These are phyloP conservation scores for Xenopus tropicalis DNA, from an alignment of 2,113 vertebrate species.

Conservation along the genomic window DNA sequence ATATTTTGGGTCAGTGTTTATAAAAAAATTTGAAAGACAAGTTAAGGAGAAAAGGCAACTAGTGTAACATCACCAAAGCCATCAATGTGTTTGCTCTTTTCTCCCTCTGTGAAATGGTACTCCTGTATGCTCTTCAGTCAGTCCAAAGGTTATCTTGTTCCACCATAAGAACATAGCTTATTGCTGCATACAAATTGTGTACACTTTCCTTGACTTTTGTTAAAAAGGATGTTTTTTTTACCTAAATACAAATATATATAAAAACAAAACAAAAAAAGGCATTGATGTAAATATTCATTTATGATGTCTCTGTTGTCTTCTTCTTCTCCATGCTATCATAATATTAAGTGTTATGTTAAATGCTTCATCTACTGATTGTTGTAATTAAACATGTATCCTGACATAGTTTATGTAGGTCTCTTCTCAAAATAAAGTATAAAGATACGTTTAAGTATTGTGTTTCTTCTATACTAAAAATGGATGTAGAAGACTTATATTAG, in stretches of 20 bases:
- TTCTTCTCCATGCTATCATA: conserved; percentile 53
- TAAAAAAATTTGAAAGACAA: conserved; percentile 58
- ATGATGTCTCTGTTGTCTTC: conserved; percentile 68
- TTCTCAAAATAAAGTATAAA: conserved; percentile 79
- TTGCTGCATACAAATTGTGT: conserved; percentile 55
- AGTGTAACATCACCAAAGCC: conserved; percentile 74
- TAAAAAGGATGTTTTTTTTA: conserved; percentile 63
- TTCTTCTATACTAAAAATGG: background rate
- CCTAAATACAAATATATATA: conserved; percentile 63
- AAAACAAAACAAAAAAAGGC: conserved; percentile 58
- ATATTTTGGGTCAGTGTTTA: background rate
- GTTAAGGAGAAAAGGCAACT: conserved; percentile 64
- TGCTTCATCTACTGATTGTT: conserved; percentile 71
- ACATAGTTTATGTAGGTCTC: conserved; percentile 78
- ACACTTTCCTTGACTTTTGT: conserved; percentile 58
- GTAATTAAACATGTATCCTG: conserved; percentile 71
- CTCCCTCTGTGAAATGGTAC: conserved; percentile 33
- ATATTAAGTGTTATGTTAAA: conserved; percentile 70
- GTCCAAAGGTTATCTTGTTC: conserved; percentile 42
- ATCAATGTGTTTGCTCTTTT: conserved; percentile 37
- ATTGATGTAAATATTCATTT: conserved; percentile 74
- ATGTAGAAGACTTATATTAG: too few relatives aligned
- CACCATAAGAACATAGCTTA: conserved; percentile 53
- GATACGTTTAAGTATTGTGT: conserved; percentile 19
- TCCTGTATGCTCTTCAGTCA: conserved; percentile 27